Percentiles rank a stretch among this genome's conserved stretches.
Conservation (phyloP, 53 echinoderm and acorn worm species). For the Temnopleurus reevesii region DNA sequence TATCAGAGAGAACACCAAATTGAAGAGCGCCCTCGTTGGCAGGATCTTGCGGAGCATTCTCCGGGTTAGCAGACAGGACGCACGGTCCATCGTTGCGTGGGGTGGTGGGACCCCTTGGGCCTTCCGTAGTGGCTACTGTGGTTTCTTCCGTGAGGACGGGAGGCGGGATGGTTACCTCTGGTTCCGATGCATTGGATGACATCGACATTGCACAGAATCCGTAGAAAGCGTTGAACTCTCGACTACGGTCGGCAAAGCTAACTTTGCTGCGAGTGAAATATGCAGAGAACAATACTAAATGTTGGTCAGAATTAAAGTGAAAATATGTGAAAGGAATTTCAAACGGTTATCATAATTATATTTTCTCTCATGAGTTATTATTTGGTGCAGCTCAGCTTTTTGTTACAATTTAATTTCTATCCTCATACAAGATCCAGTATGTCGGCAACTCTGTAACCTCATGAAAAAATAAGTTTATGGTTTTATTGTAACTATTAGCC, state of each 20-base stretch:
- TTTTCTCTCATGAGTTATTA: too few relatives aligned
- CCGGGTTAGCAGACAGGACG: background rate
- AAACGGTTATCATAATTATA: too few relatives aligned
- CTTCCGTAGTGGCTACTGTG: background rate
- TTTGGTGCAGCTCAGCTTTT: too few relatives aligned
- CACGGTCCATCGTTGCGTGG: constrained; percentile 2
- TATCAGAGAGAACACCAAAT: constrained; percentile 76
- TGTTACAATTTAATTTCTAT: too few relatives aligned
- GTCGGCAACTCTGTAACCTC: too few relatives aligned
- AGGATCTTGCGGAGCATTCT: constrained; percentile 29
- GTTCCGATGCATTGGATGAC: background rate
- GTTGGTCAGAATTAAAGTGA: too few relatives aligned
- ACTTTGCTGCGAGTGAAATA: background rate
- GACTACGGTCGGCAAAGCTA: constrained; percentile 33
- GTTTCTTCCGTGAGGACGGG: background rate
- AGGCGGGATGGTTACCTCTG: background rate
- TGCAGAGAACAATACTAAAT: too few relatives aligned
- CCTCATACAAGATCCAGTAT: too few relatives aligned
- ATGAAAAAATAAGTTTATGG: too few relatives aligned
- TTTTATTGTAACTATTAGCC: too few relatives aligned
- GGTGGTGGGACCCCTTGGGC: background rate
- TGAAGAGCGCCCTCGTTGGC: constrained; percentile 70
- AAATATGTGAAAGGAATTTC: too few relatives aligned
- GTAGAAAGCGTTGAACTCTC: constrained; percentile 27
- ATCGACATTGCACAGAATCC: constrained; percentile 14